A percentile compares a stretch with the other conserved stretches of the same genome.
Evolutionary conservation across 2,113 vertebrate species (phyloP).

Genomic region (Macrotus californicus): DNA sequence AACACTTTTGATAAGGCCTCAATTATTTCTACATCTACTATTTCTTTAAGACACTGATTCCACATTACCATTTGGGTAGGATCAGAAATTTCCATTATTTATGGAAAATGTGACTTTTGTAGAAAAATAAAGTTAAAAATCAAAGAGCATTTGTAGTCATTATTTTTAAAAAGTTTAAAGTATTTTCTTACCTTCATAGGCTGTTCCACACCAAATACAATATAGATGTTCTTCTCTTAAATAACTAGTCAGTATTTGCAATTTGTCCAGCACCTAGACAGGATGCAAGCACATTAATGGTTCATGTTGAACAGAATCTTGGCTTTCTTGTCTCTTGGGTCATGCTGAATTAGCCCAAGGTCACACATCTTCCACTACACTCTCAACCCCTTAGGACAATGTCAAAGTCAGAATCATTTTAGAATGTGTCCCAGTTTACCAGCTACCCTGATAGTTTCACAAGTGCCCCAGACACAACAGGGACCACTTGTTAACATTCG

Average conservation of each 20-base stretch:
- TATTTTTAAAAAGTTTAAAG: background rate
- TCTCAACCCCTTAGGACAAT: background rate
- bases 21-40: conserved; percentile 1
- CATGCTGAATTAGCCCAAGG: background rate
- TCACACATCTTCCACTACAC: background rate
- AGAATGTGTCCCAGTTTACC: background rate
- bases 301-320: background rate
- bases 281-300: background rate
- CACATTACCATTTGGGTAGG: conserved; percentile 10
- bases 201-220: conserved; percentile 97
- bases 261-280: conserved; percentile 87
- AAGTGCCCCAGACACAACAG: background rate
- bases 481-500: background rate
- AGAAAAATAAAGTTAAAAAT: background rate
- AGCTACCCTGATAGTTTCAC: background rate
- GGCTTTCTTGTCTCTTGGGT: background rate
- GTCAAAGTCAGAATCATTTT: background rate
- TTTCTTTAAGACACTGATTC: background rate
- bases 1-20: background rate
- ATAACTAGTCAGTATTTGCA: conserved; percentile 90
- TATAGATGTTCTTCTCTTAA: conserved; percentile 90
- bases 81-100: background rate
- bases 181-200: conserved; percentile 88
- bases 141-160: background rate
- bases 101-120: background rate